Evolutionary conservation across 2,888 invertebrate genomes (phyloP).

Genomic region (Pyrrhosoma nymphula): DNA sequence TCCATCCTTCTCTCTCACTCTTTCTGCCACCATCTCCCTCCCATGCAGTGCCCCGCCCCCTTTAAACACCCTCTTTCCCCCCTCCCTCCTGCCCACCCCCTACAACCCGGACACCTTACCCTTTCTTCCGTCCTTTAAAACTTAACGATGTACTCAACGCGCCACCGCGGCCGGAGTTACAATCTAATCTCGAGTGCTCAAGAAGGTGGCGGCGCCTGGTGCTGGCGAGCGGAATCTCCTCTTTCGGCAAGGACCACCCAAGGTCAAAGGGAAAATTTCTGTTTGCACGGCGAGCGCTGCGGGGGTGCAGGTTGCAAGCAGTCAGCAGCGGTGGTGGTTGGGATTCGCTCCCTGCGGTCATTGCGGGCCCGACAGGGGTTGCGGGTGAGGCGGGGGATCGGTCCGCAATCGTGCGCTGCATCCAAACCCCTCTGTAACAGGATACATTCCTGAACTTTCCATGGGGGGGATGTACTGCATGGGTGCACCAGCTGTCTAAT

Average conservation of each 20-base stretch:
- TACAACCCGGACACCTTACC: not conserved
- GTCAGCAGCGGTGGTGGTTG: not conserved
- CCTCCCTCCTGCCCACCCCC: not conserved
- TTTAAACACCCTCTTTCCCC: not conserved
- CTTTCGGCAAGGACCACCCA: slow-evolving; percentile 65
- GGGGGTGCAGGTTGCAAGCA: not conserved
- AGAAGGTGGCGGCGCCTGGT: slow-evolving; percentile 45
- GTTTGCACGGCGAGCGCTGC: slow-evolving; percentile 35
- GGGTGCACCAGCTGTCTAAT: no score
- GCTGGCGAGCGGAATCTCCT: slow-evolving; percentile 10
- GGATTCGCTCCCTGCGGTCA: not conserved
- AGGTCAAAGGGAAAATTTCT: slow-evolving; percentile 50
- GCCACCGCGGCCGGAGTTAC: slow-evolving; percentile 47
- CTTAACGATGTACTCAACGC: not conserved
- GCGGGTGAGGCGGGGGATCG: not conserved
- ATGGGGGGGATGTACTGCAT: no score
- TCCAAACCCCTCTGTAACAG: no score
- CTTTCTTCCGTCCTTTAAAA: not conserved
- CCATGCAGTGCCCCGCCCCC: not conserved
- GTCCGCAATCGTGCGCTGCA: not conserved
- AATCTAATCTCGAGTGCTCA: slow-evolving; percentile 37
- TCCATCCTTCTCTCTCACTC: slow-evolving; percentile 6
- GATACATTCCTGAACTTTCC: no score
- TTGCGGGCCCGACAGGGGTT: not conserved
- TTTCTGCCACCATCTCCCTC: not conserved